Evolutionary conservation across 2,888 invertebrate genomes (phyloP), one percentile per base, ranked within the genome.

Genomic region (Homarus gammarus): DNA sequence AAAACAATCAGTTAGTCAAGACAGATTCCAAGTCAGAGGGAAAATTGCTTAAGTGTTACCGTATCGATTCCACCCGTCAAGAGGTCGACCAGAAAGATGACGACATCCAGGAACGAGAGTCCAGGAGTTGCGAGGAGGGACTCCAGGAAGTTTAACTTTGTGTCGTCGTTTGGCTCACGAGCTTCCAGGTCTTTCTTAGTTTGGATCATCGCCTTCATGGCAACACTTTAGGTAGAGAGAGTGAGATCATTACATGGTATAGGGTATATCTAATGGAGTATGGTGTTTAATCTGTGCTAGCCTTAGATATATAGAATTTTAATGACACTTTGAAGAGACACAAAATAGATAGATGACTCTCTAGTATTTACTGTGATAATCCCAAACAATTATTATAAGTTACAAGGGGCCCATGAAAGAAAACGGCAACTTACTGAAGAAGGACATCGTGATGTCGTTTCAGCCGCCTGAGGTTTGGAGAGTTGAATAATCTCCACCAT

Each of bases 21-120:
- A n/a, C n/a, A n/a, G n/a, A n/a, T n/a, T n/a, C n/a, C n/a, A n/a
- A n/a, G n/a, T n/a, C n/a, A n/a, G n/a, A n/a, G n/a, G n/a, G n/a
- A n/a, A n/a, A n/a, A n/a, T n/a, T n/a, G n/a, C n/a, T 70, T 27
- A 12, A 15, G 31, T 33, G 94, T 94, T 94, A 98, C 97, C 93
- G 97, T 97, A 93, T 97, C 97, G 92, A 97, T 97, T 90, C 97
- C 97, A 91, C 97, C 97, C 64, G 97, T 94, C 92, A 97, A 97
- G 91, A 97, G 95, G 94, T 97, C 97, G 27, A 97, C 94, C 0
- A 97, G 97, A 94, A 97, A 96, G 91, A 97, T 95, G 38, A 96
- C 96, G 0, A 97, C 97, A 77, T 97, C 96, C 92, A 97, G 97
- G 0, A 97, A 96, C 93, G 97, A 95, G 10, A 96, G 95, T 93